Percentiles rank a stretch among this genome's conserved stretches.
phyloP scores from a whole-genome alignment of 2,113 vertebrate genomes.

The Aegotheles bennettii region DNA sequence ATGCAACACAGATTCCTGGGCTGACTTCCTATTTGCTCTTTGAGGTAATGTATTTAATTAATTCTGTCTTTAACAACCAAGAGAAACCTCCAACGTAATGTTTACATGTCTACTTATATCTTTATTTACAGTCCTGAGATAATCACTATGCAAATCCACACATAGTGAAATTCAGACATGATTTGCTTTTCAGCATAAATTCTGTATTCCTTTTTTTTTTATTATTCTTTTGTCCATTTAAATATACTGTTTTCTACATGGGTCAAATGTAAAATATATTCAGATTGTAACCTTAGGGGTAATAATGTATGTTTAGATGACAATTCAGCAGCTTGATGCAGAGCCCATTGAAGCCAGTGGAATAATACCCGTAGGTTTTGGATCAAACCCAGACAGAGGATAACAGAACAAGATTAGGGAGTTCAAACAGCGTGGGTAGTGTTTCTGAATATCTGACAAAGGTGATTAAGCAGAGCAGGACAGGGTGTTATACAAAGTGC shows the following conservation, averaged over 20 bases:
- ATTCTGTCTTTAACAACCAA: not conserved
- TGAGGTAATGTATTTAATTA: not conserved
- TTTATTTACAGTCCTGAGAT: not conserved
- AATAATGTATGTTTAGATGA: not conserved
- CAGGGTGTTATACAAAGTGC: not conserved
- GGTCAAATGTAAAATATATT: not conserved
- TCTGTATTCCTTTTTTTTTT: not conserved
- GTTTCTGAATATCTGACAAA: not conserved
- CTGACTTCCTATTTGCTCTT: not conserved
- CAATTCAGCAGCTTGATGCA: not conserved
- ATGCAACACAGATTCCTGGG: not conserved
- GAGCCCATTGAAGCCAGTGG: not conserved
- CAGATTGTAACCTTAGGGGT: not conserved
- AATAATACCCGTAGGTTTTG: not conserved
- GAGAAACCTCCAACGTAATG: not conserved
- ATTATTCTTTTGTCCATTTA: not conserved
- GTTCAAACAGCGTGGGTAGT: not conserved
- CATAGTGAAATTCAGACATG: not conserved
- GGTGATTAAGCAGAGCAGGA: not conserved
- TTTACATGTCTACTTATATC: not conserved
- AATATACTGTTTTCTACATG: not conserved
- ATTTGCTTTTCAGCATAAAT: not conserved
- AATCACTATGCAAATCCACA: not conserved
- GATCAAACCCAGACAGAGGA: not conserved
- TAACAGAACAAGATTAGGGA: not conserved